A percentile compares a stretch with the other conserved stretches of the same genome.
Evolutionary conservation across 2,888 invertebrate species (phyloP).

Genomic region (Cordylochernes scorpioides): DNA sequence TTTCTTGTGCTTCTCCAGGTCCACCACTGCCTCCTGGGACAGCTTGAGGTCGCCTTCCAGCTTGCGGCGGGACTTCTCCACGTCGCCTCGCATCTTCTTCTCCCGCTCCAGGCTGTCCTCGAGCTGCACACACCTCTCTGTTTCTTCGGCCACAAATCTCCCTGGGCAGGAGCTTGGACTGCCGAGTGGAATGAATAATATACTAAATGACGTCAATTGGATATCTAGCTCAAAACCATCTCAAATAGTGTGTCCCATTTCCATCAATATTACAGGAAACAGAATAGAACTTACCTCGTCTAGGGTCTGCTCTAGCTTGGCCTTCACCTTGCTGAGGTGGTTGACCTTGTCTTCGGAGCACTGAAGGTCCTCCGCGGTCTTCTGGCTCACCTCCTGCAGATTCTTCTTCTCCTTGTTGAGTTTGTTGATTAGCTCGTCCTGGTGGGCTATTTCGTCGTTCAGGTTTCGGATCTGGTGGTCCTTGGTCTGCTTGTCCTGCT

Average conservation of each 20-base stretch:
- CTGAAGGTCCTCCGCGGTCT: conserved; percentile 74
- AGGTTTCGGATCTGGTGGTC: conserved; percentile 94
- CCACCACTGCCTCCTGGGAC: conserved; percentile 86
- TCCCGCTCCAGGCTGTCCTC: conserved; percentile 96
- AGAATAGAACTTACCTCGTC: conserved; percentile 44
- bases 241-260: no score
- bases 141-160: no score
- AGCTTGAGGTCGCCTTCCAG: conserved; percentile 96
- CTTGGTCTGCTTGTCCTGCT: conserved; percentile 90
- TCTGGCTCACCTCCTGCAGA: conserved; percentile 60
- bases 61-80: conserved; percentile 95
- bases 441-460: conserved; percentile 97
- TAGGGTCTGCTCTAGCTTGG: conserved; percentile 90
- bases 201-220: no score
- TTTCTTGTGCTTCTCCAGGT: conserved; percentile 90
- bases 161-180: no score
- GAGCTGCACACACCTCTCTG: conserved; percentile 25
- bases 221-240: no score
- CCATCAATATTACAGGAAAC: no score
- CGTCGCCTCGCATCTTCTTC: conserved; percentile 89
- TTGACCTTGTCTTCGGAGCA: conserved; percentile 98
- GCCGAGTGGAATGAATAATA: no score
- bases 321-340: conserved; percentile 97
- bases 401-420: conserved; percentile 97
- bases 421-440: conserved; percentile 97